Evolutionary conservation across 2,888 invertebrate species (phyloP), one percentile per base, ranked within the genome.

Genomic region (Stenolophus ochropezus): DNA sequence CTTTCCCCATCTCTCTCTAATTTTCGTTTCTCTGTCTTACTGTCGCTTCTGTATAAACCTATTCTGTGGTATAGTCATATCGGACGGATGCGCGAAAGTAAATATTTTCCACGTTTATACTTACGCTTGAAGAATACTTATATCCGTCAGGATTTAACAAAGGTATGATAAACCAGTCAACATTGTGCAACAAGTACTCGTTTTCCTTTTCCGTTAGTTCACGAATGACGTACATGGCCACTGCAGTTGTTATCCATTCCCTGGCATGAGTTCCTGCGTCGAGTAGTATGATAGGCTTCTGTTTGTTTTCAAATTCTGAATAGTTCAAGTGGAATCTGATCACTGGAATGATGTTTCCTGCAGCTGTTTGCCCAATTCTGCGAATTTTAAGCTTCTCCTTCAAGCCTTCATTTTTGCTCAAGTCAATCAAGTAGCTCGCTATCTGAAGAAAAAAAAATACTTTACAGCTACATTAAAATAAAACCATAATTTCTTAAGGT

Each of bases 101-200:
- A 27, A 4, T 4, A 27, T 27, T 27, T 27, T 4, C 5, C 27
- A 4, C 3, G 5, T 27, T 4, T 16, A 4, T 16, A 89, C 90
- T 89, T 86, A 91, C 91, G 18, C 74, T n/a, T n/a, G n/a, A 91
- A 1, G 92, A 90, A 87, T 88, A 93, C 83, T 91, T 91, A 85
- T 94, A 95, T 5, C 95, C 95, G 88, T 95, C 95, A 18, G 94
- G 94, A 86, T 95, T 95, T 51, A 92, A 89, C 11, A 93, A 89
- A 0, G 95, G 95, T 14, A 94, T 84, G 20, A 94, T 88, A 83
- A 91, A 91, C 93, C 94, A 94, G 86, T 95, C 94, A 21, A 93
- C 91, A 23, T 90, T 89, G 18, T 92, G 89, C 53, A 93, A 87
- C 0, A 95, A 87, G 51, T 91, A 88, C n/a, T 87, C 87, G 84